Conservation (phyloP, 1,140 invertebrate species). For the Nasonia vitripennis region DNA sequence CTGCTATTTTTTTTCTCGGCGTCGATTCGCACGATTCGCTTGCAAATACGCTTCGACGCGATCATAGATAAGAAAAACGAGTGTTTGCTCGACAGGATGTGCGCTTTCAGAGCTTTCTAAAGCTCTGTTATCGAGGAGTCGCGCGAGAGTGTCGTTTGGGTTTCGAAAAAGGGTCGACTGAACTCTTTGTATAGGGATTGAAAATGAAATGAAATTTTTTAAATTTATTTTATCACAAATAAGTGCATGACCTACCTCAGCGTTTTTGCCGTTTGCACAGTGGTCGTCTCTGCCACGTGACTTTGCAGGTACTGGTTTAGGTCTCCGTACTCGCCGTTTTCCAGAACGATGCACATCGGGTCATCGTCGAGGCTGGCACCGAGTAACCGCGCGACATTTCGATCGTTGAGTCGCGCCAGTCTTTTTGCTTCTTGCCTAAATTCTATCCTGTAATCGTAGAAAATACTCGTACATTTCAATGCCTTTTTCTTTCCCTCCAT, state of each 20-base stretch:
- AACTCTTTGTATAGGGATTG: background rate
- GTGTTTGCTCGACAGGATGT: constrained; percentile 9
- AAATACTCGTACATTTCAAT: background rate
- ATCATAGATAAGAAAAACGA: constrained; percentile 31
- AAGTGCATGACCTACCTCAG: constrained; percentile 74
- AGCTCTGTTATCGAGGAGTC: background rate
- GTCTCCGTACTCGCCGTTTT: constrained; percentile 82
- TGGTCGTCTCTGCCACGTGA: constrained; percentile 83
- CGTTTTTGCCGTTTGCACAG: constrained; percentile 78
- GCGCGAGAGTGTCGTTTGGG: background rate
- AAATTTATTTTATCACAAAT: no score
- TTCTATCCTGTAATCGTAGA: constrained; percentile 73
- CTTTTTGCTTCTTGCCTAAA: constrained; percentile 84
- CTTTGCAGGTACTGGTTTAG: constrained; percentile 87
- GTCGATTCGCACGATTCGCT: background rate
- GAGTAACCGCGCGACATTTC: constrained; percentile 86
- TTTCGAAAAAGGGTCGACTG: background rate
- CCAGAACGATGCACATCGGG: constrained; percentile 82
- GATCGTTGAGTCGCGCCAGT: constrained; percentile 83
- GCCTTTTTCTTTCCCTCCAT: background rate
- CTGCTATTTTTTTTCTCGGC: background rate
- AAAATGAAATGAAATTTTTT: background rate
- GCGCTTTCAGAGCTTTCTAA: background rate
- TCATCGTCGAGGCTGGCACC: constrained; percentile 86
- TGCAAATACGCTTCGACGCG: constrained; percentile 37